Evolutionary conservation across 2,888 invertebrate species (phyloP).

Genomic region (Ptilodon capucinus): DNA sequence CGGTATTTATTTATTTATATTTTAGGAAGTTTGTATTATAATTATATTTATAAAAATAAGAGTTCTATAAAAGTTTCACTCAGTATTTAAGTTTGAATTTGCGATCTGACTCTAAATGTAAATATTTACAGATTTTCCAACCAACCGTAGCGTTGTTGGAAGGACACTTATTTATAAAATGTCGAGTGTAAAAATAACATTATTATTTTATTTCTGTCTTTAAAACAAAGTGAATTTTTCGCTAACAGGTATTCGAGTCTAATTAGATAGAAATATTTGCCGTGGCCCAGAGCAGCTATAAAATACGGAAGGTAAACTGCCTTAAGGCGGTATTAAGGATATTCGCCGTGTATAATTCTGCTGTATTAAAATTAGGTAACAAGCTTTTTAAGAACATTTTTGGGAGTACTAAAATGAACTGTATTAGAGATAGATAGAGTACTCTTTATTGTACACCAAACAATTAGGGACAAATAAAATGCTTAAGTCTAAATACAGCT

Average conservation of each 20-base stretch:
- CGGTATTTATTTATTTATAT: no score
- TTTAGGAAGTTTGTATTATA: no score
- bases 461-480: no score
- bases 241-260: constrained; percentile 9
- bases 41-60: not conserved
- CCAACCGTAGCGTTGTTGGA: not conserved
- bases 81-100: not conserved
- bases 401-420: no score
- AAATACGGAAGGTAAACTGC: constrained; percentile 15
- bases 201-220: constrained; percentile 6
- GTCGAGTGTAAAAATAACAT: constrained; percentile 2
- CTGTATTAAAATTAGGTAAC: no score
- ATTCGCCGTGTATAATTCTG: not conserved
- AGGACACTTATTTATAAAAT: not conserved
- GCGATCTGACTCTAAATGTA: not conserved
- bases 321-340: not conserved
- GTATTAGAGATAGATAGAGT: no score
- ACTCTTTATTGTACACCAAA: no score
- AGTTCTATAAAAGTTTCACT: not conserved
- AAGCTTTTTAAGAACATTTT: no score
- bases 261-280: constrained; percentile 30
- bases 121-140: not conserved
- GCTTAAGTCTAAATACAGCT: no score
- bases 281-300: constrained; percentile 10
- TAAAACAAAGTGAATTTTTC: constrained; percentile 13